phyloP scores from a whole-genome alignment of 2,113 vertebrate species.

The Anoplopoma fimbria region DNA sequence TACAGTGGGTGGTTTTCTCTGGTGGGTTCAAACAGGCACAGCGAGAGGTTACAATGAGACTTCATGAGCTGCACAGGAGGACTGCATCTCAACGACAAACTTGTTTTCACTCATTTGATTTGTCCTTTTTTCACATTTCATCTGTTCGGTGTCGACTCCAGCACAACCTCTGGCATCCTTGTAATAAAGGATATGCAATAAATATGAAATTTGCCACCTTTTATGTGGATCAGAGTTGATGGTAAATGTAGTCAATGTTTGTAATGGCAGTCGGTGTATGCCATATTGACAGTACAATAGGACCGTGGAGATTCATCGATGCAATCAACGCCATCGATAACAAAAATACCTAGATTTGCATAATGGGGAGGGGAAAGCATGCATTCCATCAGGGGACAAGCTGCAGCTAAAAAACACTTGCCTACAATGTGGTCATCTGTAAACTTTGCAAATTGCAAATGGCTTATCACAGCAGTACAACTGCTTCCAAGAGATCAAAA shows the following conservation, averaged over 20 bases:
- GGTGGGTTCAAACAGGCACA: slow-evolving; percentile 50
- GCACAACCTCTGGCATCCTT: neutral
- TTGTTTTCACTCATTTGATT: slow-evolving; percentile 8
- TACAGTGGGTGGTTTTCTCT: slow-evolving; percentile 67
- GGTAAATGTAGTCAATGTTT: neutral
- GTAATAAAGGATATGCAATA: neutral
- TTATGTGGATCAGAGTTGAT: neutral
- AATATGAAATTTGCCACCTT: neutral
- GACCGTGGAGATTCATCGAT: no score
- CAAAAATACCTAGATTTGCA: no score
- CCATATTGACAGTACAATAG: neutral
- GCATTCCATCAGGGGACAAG: no score
- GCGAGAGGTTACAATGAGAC: slow-evolving; percentile 63
- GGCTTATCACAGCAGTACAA: no score
- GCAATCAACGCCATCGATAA: no score
- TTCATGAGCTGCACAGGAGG: slow-evolving; percentile 7
- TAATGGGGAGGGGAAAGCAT: no score
- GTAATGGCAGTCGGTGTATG: neutral
- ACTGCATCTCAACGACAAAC: slow-evolving; percentile 22
- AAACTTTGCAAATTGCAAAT: no score
- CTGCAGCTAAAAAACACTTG: no score
- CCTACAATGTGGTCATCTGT: no score
- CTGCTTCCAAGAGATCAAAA: no score
- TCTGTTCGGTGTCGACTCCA: neutral
- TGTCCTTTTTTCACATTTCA: neutral